These are phyloP conservation scores for Ochropleura plecta DNA, from an alignment of 2,888 invertebrate genomes.

Conservation along the genomic window DNA sequence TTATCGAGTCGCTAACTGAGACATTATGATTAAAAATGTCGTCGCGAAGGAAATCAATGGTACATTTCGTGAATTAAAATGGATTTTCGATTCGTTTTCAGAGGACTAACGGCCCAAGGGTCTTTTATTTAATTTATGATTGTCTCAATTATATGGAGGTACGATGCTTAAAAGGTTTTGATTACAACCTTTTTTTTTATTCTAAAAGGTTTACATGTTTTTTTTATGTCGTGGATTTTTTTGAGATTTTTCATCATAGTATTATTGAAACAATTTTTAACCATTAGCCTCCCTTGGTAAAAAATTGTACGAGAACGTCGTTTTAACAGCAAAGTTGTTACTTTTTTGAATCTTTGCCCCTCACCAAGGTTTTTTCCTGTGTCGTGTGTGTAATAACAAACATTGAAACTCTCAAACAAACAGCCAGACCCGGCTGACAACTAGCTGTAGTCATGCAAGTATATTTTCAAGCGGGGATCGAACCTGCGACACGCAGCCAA, in stretches of 20 bases:
- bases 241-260: not conserved
- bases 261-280: no score
- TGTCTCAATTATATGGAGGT: slow-evolving; percentile 78
- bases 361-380: no score
- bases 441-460: no score
- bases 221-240: not conserved
- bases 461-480: no score
- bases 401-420: no score
- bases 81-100: slow-evolving; percentile 70
- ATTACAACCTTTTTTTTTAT: slow-evolving; percentile 22
- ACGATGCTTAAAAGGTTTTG: slow-evolving; percentile 6
- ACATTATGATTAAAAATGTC: slow-evolving; percentile 68
- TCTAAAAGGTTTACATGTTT: not conserved
- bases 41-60: slow-evolving; percentile 64
- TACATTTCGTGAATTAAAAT: slow-evolving; percentile 77
- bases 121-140: slow-evolving; percentile 83
- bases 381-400: no score
- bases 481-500: no score
- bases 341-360: no score
- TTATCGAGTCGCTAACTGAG: slow-evolving; percentile 49
- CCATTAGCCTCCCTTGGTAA: no score
- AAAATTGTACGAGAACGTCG: no score
- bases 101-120: slow-evolving; percentile 68
- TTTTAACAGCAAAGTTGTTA: no score
- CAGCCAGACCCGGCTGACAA: no score